Percentiles rank a stretch among this genome's conserved stretches.
Evolutionary conservation across 2,888 invertebrate genomes (phyloP).

Genomic region (Anaspis maculata): DNA sequence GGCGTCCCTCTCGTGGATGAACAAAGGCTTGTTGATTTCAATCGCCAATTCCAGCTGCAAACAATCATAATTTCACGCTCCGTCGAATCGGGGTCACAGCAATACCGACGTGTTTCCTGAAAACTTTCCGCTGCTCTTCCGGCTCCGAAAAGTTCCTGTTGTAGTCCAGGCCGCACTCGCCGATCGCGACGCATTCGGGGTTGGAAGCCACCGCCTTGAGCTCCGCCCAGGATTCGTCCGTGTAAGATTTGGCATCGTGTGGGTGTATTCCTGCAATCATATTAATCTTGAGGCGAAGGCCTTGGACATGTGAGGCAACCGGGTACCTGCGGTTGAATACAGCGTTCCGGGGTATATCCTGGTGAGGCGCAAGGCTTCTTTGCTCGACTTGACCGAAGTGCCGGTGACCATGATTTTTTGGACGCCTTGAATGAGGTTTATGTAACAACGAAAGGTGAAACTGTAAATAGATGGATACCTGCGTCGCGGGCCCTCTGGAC

Average conservation of each 20-base stretch:
- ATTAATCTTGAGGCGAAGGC: too few relatives aligned
- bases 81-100: too few relatives aligned
- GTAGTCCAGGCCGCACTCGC: slow-evolving; percentile 91
- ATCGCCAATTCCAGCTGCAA: slow-evolving; percentile 75
- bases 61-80: too few relatives aligned
- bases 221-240: slow-evolving; percentile 71
- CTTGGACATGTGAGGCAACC: too few relatives aligned
- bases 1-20: slow-evolving; percentile 89
- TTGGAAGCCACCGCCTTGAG: slow-evolving; percentile 67
- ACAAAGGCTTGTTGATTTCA: slow-evolving; percentile 75
- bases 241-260: slow-evolving; percentile 83
- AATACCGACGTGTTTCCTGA: slow-evolving; percentile 66
- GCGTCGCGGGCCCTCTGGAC: slow-evolving; percentile 88
- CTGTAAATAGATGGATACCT: slow-evolving; percentile 47
- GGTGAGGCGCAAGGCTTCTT: slow-evolving; percentile 82
- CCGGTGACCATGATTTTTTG: slow-evolving; percentile 93
- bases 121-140: slow-evolving; percentile 75
- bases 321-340: slow-evolving; percentile 78
- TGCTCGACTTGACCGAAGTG: slow-evolving; percentile 80
- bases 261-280: slow-evolving; percentile 69
- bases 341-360: slow-evolving; percentile 84
- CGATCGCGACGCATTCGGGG: slow-evolving; percentile 86
- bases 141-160: slow-evolving; percentile 91
- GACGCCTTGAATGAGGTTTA: slow-evolving; percentile 55
- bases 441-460: slow-evolving; percentile 5